Evolutionary conservation across 2,113 vertebrate species (phyloP).

Genomic region (Catharus minimus): DNA sequence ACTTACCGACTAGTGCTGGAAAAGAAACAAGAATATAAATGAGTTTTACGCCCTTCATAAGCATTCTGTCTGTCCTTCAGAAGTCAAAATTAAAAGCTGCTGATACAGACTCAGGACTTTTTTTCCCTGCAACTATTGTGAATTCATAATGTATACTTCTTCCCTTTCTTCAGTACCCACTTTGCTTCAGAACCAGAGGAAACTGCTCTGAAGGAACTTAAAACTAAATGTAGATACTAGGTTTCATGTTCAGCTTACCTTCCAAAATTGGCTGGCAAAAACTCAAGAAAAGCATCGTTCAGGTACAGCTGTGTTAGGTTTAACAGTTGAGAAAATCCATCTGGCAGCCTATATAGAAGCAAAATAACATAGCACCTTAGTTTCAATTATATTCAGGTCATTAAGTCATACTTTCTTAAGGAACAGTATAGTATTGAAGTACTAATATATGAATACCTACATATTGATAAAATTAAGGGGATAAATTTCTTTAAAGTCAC

Average conservation of each 20-base stretch:
- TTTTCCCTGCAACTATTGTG: background rate
- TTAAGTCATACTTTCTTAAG: background rate
- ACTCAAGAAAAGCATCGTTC: constrained; percentile 98
- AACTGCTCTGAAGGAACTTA: background rate
- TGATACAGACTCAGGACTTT: background rate
- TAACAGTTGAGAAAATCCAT: constrained; percentile 97
- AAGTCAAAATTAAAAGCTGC: background rate
- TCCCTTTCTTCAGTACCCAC: background rate
- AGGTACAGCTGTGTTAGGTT: constrained; percentile 96
- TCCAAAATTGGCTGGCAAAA: constrained; percentile 95
- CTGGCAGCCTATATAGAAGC: constrained; percentile 85
- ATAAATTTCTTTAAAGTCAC: background rate
- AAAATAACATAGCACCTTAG: background rate
- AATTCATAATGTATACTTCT: background rate
- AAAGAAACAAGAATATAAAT: background rate
- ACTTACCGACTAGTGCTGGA: background rate
- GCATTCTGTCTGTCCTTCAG: background rate
- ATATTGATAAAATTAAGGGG: background rate
- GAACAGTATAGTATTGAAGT: background rate
- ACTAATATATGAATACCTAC: background rate
- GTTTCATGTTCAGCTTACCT: constrained; percentile 79
- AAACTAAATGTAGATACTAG: background rate
- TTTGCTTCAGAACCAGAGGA: background rate
- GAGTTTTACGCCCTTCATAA: background rate
- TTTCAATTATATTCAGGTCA: background rate